Percentiles rank a stretch among this genome's conserved stretches.
phyloP scores from a whole-genome alignment of 2,113 vertebrate genomes.

The Lepisosteus osseus region DNA sequence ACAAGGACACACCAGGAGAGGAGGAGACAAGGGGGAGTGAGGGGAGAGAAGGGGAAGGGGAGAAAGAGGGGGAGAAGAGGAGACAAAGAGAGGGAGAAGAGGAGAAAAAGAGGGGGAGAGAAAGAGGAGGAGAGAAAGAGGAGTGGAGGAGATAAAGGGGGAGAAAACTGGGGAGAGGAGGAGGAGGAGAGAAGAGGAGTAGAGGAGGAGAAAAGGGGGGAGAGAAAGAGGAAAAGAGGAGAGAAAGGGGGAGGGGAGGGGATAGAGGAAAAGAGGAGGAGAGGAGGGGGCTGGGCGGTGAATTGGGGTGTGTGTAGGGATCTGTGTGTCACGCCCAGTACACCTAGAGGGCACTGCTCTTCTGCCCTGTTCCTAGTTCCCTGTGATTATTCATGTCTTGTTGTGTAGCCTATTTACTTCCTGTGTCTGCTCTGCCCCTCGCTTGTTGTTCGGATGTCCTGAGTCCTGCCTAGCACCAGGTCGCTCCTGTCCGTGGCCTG shows the following conservation, averaged over 20 bases:
- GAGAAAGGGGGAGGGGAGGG: slow-evolving; percentile 9
- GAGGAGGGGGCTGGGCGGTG: no score
- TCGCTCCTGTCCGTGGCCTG: no score
- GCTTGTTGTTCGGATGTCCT: no score
- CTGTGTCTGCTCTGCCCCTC: no score
- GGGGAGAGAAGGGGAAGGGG: neutral
- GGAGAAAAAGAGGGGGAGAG: slow-evolving; percentile 22
- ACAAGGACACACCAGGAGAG: no score
- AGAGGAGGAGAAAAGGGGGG: neutral
- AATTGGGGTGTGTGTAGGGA: neutral
- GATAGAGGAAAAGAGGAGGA: neutral
- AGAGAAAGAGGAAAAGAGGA: slow-evolving; percentile 6
- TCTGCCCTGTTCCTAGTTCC: no score
- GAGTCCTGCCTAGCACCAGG: no score
- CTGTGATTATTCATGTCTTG: no score
- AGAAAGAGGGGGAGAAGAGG: neutral
- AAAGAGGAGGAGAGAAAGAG: slow-evolving; percentile 40
- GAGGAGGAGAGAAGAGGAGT: slow-evolving; percentile 24
- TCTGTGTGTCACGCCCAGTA: neutral
- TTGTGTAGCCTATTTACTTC: no score
- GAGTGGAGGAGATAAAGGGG: slow-evolving; percentile 16
- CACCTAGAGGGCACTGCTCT: no score
- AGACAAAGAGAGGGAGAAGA: neutral
- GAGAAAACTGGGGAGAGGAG: slow-evolving; percentile 25
- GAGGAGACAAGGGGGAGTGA: neutral